A percentile compares a stretch with the other conserved stretches of the same genome.
Evolutionary conservation across 2,797 vertebrate genomes (phyloP).

Genomic region (Scolopax bukidnonensis): DNA sequence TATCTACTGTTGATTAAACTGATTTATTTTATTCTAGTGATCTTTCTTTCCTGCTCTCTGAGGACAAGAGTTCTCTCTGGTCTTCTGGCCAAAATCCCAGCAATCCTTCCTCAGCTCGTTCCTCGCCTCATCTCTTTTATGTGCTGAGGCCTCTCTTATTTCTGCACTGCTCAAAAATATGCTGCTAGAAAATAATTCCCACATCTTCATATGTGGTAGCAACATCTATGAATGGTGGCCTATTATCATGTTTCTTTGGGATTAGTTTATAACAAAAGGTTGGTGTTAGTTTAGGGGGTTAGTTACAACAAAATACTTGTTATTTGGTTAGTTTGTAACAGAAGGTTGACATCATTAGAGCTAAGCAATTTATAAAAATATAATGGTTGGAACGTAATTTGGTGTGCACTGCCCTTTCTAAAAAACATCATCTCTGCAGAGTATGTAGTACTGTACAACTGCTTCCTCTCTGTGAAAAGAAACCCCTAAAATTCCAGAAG

Average conservation of each 20-base stretch:
- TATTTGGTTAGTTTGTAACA: not conserved
- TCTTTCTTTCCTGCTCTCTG: conserved; percentile 14
- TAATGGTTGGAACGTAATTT: not conserved
- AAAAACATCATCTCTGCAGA: not conserved
- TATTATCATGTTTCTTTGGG: not conserved
- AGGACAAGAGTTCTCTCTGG: not conserved
- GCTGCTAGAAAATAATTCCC: not conserved
- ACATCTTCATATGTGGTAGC: not conserved
- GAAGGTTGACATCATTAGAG: not conserved
- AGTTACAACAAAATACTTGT: too few relatives aligned
- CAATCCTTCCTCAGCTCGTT: not conserved
- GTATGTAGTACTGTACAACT: not conserved
- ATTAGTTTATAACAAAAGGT: not conserved
- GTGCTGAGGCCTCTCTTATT: not conserved
- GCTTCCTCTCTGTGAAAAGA: not conserved
- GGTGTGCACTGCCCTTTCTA: not conserved
- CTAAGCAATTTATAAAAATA: not conserved
- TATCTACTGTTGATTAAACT: not conserved
- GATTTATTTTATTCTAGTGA: not conserved
- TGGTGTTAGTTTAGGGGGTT: not conserved
- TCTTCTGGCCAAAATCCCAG: not conserved
- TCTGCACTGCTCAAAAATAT: not conserved
- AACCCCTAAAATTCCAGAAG: not conserved
- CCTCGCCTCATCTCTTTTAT: not conserved
- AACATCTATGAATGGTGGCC: not conserved